Conservation (phyloP, 1,140 invertebrate species). For the Sinella curviseta region DNA sequence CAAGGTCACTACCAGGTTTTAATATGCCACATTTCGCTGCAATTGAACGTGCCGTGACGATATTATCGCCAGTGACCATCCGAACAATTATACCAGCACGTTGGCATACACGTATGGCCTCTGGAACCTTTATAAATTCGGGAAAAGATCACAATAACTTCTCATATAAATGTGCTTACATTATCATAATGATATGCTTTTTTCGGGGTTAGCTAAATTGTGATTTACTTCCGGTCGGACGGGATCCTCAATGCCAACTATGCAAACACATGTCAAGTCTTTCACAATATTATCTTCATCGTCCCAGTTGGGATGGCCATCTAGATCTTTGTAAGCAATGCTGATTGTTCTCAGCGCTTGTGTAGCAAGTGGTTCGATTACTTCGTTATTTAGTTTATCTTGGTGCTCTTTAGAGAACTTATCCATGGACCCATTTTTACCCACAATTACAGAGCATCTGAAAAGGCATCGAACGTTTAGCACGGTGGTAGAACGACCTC, state of each 20-base stretch:
- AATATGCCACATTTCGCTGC: constrained; percentile 68
- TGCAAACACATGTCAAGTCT: constrained; percentile 62
- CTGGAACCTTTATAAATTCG: constrained; percentile 58
- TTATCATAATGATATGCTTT: too few species aligned
- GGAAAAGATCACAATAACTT: too few species aligned
- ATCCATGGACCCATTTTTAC: constrained; percentile 57
- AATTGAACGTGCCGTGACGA: constrained; percentile 68
- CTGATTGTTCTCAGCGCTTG: constrained; percentile 67
- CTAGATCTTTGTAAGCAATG: constrained; percentile 60
- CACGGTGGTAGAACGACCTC: not conserved
- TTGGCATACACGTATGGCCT: constrained; percentile 63
- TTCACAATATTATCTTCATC: constrained; percentile 60
- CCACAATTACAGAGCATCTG: constrained; percentile 61
- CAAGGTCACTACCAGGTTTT: constrained; percentile 60
- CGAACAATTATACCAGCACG: constrained; percentile 65
- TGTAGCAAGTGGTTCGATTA: constrained; percentile 68
- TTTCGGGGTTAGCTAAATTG: too few species aligned
- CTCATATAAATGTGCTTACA: too few species aligned
- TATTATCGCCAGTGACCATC: constrained; percentile 71
- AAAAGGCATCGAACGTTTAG: constrained; percentile 39
- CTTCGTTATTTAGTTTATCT: constrained; percentile 59
- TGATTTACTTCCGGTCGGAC: constrained; percentile 66
- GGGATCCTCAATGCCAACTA: constrained; percentile 70
- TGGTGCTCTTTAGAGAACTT: constrained; percentile 57
- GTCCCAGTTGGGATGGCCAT: constrained; percentile 64